phyloP scores from a whole-genome alignment of 2,113 vertebrate genomes.

The Gobiocypris rarus region DNA sequence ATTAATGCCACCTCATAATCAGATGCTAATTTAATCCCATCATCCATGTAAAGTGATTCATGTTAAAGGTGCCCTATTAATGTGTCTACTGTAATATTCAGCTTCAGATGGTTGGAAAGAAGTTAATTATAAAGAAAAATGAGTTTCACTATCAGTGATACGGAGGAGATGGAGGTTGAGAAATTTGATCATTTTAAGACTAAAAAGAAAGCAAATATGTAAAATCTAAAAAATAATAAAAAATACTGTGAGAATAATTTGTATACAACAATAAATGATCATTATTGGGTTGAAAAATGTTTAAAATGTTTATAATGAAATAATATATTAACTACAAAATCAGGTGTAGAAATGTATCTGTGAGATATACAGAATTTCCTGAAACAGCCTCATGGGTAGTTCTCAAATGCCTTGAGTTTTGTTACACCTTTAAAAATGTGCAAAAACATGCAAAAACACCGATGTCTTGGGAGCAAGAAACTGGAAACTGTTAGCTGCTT shows the following conservation, averaged over 20 bases:
- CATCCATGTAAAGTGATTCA: conserved; percentile 75
- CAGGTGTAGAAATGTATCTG: background rate
- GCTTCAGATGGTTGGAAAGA: conserved; percentile 68
- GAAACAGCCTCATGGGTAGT: background rate
- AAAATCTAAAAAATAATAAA: background rate
- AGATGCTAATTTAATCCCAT: conserved; percentile 75
- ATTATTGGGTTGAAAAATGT: background rate
- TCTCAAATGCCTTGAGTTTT: background rate
- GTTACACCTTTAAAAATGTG: background rate
- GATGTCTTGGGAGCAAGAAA: background rate
- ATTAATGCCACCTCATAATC: conserved; percentile 69
- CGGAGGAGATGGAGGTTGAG: background rate
- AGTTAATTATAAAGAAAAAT: conserved; percentile 75
- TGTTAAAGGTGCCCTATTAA: conserved; percentile 74
- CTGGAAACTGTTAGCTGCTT: background rate
- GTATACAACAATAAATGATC: background rate
- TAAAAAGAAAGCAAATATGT: conserved; percentile 6
- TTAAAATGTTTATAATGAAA: background rate
- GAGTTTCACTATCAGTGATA: conserved; percentile 50
- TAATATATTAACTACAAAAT: conserved; percentile 9
- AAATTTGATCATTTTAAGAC: background rate
- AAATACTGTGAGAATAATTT: background rate
- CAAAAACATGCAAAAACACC: background rate
- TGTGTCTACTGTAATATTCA: conserved; percentile 76
- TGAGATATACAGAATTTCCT: background rate